Conservation (phyloP, 1,140 invertebrate genomes). For the Drosophila ohnishii region DNA sequence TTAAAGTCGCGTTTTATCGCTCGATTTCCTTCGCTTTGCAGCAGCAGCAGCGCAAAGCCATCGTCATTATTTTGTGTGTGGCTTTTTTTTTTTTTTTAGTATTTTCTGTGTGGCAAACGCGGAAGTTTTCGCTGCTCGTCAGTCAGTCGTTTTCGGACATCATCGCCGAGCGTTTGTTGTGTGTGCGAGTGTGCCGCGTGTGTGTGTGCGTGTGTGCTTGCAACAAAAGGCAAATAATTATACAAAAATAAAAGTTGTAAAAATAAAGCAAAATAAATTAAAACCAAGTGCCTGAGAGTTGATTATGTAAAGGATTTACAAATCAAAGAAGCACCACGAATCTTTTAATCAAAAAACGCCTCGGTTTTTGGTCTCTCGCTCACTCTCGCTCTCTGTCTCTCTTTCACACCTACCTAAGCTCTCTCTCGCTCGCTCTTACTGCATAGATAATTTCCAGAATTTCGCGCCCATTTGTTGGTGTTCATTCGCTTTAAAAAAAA, state of each 20-base stretch:
- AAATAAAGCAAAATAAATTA: constrained; percentile 18
- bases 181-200: constrained; percentile 14
- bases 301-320: constrained; percentile 40
- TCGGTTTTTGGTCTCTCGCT: constrained; percentile 30
- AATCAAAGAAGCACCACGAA: constrained; percentile 32
- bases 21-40: constrained; percentile 24
- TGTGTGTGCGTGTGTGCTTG: constrained; percentile 23
- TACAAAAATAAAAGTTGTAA: constrained; percentile 22
- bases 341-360: constrained; percentile 49
- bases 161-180: constrained; percentile 44
- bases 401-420: neutral
- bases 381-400: constrained; percentile 23
- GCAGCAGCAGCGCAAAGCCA: constrained; percentile 9
- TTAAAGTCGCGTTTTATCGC: constrained; percentile 20
- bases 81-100: constrained; percentile 8
- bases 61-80: constrained; percentile 10
- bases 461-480: constrained; percentile 51
- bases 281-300: constrained; percentile 28
- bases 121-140: constrained; percentile 52
- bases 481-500: constrained; percentile 8
- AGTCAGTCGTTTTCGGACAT: constrained; percentile 49
- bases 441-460: constrained; percentile 49
- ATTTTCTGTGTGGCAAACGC: constrained; percentile 40
- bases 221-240: constrained; percentile 11
- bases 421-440: constrained; percentile 36